Percentiles rank a stretch among this genome's conserved stretches.
These are phyloP conservation scores for Melanocharis versteri DNA, from an alignment of 2,113 vertebrate species.

Conservation along the genomic window DNA sequence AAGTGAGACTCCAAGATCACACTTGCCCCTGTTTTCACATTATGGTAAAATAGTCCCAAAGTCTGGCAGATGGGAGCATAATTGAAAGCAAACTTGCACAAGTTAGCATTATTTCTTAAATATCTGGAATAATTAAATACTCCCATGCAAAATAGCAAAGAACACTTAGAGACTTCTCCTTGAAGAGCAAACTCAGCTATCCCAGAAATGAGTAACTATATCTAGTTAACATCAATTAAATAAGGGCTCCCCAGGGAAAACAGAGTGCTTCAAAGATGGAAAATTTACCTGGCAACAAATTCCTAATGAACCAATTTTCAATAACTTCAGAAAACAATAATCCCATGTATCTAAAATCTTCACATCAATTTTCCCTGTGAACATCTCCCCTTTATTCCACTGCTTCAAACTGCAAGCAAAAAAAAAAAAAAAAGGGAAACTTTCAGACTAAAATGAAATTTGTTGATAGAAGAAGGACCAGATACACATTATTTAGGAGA, in stretches of 20 bases:
- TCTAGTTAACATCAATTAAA: not conserved
- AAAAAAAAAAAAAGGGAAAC: not conserved
- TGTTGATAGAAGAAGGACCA: not conserved
- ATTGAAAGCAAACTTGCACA: not conserved
- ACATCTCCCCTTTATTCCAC: not conserved
- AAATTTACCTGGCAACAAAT: not conserved
- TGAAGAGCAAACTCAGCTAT: not conserved
- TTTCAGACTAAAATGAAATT: not conserved
- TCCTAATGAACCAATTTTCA: not conserved
- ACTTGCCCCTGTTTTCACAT: not conserved
- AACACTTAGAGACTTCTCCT: not conserved
- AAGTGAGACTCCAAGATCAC: not conserved
- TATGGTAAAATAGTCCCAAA: not conserved
- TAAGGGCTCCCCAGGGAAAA: not conserved
- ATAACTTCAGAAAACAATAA: not conserved
- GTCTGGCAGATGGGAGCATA: not conserved
- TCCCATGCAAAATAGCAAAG: not conserved
- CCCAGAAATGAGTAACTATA: not conserved
- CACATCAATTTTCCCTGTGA: not conserved
- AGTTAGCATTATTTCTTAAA: not conserved
- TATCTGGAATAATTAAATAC: not conserved
- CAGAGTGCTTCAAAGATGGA: not conserved
- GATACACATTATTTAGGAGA: not conserved
- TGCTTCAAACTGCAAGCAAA: not conserved
- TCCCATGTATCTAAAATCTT: not conserved